These are phyloP conservation scores for Porites australiensis DNA, from an alignment of 64 coral and sea anemone species.

Conservation along the genomic window DNA sequence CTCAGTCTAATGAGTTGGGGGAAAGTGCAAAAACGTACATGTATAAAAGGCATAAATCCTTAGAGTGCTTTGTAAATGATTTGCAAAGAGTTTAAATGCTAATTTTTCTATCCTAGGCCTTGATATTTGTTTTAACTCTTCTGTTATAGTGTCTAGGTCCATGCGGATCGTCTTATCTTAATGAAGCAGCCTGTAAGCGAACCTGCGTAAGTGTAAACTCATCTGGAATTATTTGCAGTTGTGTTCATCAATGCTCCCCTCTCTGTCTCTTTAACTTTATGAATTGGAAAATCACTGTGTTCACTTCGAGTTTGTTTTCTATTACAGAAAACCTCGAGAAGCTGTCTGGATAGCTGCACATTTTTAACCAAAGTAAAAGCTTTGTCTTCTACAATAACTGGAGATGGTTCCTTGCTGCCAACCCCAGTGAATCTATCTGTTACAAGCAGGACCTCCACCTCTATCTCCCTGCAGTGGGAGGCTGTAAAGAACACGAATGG, in stretches of 20 bases:
- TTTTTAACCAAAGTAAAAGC: background rate
- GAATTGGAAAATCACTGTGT: background rate
- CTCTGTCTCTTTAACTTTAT: no score
- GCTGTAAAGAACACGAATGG: background rate
- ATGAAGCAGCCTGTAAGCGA: background rate
- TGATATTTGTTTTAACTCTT: background rate
- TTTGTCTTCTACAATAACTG: background rate
- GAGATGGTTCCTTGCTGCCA: background rate
- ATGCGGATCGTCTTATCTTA: background rate
- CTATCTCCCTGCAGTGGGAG: conserved; percentile 12
- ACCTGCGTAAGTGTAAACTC: background rate
- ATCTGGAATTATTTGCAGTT: background rate
- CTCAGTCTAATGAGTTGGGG: no score
- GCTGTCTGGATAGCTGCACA: background rate
- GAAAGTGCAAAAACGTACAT: no score
- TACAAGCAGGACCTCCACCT: background rate
- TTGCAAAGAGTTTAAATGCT: no score
- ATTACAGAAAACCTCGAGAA: background rate
- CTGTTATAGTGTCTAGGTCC: background rate
- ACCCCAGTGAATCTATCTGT: background rate
- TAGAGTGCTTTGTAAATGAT: no score
- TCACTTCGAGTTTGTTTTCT: background rate
- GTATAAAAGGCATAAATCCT: no score
- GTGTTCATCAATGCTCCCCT: no score
- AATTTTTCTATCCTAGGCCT: background rate